These are phyloP conservation scores for Hybognathus amarus DNA, from an alignment of 2,797 vertebrate genomes.

Conservation along the genomic window DNA sequence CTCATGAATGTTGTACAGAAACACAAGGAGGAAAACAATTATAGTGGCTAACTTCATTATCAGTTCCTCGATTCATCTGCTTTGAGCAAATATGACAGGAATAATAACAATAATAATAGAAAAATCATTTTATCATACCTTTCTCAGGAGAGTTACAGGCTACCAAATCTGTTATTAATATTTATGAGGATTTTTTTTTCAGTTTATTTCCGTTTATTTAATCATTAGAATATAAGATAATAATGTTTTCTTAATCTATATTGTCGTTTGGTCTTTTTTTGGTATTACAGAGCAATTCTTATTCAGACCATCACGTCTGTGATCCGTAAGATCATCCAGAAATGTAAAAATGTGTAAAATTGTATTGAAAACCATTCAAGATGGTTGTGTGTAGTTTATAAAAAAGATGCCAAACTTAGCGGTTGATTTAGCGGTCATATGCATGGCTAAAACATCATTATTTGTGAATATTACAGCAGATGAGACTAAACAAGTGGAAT, in stretches of 20 bases:
- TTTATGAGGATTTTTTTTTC: background rate
- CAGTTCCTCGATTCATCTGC: background rate
- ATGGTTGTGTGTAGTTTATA: slow-evolving; percentile 47
- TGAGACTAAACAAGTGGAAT: background rate
- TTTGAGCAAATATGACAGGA: background rate
- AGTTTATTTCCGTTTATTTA: slow-evolving; percentile 18
- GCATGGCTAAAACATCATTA: slow-evolving; percentile 40
- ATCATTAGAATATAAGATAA: slow-evolving; percentile 17
- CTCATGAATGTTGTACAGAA: slow-evolving; percentile 27
- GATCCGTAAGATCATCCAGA: slow-evolving; percentile 1
- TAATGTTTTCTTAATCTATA: slow-evolving; percentile 17
- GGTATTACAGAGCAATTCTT: slow-evolving; percentile 27
- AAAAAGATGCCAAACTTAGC: slow-evolving; percentile 23
- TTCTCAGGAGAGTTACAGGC: slow-evolving; percentile 47
- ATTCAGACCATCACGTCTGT: background rate
- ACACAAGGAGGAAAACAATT: slow-evolving; percentile 6
- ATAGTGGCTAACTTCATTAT: background rate
- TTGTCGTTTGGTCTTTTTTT: slow-evolving; percentile 7
- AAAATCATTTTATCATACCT: background rate
- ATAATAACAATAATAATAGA: slow-evolving; percentile 18
- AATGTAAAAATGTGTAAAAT: slow-evolving; percentile 11
- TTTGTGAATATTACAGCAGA: slow-evolving; percentile 33
- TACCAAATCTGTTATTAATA: slow-evolving; percentile 35
- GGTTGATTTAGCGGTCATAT: slow-evolving; percentile 39
- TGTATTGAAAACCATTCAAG: slow-evolving; percentile 11